These are phyloP conservation scores for Trichogramma pretiosum DNA, from an alignment of 1,140 invertebrate genomes.

Conservation along the genomic window DNA sequence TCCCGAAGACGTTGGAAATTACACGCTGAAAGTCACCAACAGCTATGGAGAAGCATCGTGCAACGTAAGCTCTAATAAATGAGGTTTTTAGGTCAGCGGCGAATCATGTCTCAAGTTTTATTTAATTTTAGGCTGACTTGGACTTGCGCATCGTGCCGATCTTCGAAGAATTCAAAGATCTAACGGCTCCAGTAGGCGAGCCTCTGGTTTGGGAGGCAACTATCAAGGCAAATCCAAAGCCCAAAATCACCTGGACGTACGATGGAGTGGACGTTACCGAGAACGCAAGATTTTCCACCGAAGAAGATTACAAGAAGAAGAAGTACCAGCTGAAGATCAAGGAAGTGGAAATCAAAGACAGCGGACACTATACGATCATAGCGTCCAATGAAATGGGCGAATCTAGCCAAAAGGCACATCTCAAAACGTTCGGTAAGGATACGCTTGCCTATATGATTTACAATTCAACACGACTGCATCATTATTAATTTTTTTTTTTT, in stretches of 20 bases:
- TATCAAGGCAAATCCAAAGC: slow-evolving; percentile 69
- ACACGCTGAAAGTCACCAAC: slow-evolving; percentile 69
- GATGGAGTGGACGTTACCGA: slow-evolving; percentile 53
- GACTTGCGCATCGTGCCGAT: slow-evolving; percentile 67
- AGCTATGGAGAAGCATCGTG: slow-evolving; percentile 64
- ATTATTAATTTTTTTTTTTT: background rate
- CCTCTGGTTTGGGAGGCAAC: slow-evolving; percentile 60
- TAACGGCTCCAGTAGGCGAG: slow-evolving; percentile 63
- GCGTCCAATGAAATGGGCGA: slow-evolving; percentile 71
- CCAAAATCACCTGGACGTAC: slow-evolving; percentile 67
- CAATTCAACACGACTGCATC: background rate
- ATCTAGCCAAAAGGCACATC: slow-evolving; percentile 55
- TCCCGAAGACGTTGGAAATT: slow-evolving; percentile 69
- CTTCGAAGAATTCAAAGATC: slow-evolving; percentile 63
- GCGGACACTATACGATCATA: slow-evolving; percentile 67
- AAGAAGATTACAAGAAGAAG: slow-evolving; percentile 55
- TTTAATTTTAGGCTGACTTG: slow-evolving; percentile 50
- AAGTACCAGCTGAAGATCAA: slow-evolving; percentile 61
- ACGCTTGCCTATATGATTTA: no score
- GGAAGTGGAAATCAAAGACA: slow-evolving; percentile 61
- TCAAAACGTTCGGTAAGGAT: slow-evolving; percentile 63
- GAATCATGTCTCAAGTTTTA: background rate
- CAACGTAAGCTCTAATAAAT: slow-evolving; percentile 47
- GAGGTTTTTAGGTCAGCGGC: no score
- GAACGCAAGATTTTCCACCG: slow-evolving; percentile 49